phyloP scores from a whole-genome alignment of 2,113 vertebrate genomes.

The Pterophyllum scalare region DNA sequence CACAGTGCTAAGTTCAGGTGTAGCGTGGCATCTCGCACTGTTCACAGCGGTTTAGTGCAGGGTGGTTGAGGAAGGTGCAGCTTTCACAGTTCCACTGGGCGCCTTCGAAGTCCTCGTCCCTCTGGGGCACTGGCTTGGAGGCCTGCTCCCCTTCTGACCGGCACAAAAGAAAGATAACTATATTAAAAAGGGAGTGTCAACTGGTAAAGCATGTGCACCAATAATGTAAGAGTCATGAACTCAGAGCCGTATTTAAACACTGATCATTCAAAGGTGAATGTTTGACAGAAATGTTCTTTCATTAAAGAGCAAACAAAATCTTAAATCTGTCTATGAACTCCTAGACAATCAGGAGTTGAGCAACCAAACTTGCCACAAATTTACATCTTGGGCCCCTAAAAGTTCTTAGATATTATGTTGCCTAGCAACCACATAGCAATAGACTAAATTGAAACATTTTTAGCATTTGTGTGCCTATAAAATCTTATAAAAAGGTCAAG shows the following conservation, averaged over 20 bases:
- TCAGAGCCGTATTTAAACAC: background rate
- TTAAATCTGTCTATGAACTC: background rate
- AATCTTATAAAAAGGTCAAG: background rate
- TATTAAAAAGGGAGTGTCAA: background rate
- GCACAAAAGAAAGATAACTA: background rate
- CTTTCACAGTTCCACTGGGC: constrained; percentile 98
- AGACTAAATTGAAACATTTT: background rate
- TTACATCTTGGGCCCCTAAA: too few relatives aligned
- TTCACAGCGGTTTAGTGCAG: constrained; percentile 98
- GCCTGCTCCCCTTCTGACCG: constrained; percentile 66
- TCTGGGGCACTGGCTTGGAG: constrained; percentile 83
- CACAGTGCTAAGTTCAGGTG: constrained; percentile 84
- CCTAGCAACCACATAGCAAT: background rate
- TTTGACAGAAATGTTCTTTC: constrained; percentile 2
- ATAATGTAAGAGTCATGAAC: background rate
- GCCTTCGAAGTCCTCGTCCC: constrained; percentile 98
- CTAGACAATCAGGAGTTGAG: background rate
- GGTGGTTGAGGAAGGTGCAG: constrained; percentile 99
- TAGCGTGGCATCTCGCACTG: constrained; percentile 99
- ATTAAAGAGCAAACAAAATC: background rate
- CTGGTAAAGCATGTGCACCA: background rate
- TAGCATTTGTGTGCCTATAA: background rate
- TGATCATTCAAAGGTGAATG: background rate
- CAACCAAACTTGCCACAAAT: background rate
- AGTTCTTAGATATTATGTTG: too few relatives aligned